Evolutionary conservation across 2,797 vertebrate species (phyloP).

Genomic region (Myotis planiceps): DNA sequence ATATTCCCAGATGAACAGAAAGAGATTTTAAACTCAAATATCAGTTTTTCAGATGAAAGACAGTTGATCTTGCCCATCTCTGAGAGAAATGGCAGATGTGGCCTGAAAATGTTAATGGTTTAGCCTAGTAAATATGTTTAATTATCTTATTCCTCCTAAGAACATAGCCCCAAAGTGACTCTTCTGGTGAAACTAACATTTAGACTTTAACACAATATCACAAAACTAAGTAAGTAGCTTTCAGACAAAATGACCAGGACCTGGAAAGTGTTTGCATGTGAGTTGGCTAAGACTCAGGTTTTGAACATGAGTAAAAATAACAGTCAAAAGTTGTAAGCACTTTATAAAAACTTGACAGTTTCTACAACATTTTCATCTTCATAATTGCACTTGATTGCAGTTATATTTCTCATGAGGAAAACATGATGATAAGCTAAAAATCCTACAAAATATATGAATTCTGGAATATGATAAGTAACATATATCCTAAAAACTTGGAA

Average conservation of each 20-base stretch:
- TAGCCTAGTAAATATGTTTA: slow-evolving; percentile 8
- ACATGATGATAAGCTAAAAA: slow-evolving; percentile 20
- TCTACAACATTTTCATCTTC: slow-evolving; percentile 37
- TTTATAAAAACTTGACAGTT: not conserved
- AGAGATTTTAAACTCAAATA: not conserved
- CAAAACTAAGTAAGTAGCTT: not conserved
- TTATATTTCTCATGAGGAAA: slow-evolving; percentile 41
- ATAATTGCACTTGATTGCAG: slow-evolving; percentile 45
- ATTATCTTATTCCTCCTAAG: not conserved
- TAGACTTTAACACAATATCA: not conserved
- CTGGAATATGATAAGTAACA: not conserved
- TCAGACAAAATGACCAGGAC: not conserved
- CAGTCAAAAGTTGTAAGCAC: not conserved
- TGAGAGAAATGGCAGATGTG: not conserved
- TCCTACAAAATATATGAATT: not conserved
- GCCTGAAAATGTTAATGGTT: not conserved
- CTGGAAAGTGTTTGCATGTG: not conserved
- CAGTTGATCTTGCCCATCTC: not conserved
- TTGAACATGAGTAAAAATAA: slow-evolving; percentile 12
- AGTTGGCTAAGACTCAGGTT: not conserved
- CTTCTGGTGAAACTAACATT: slow-evolving; percentile 5
- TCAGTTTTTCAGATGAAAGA: slow-evolving; percentile 5
- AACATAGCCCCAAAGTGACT: not conserved
- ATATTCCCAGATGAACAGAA: not conserved
- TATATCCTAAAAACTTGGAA: not conserved